These are phyloP conservation scores for Sebastes itinus DNA, from an alignment of 2,797 vertebrate genomes.

Conservation along the genomic window DNA sequence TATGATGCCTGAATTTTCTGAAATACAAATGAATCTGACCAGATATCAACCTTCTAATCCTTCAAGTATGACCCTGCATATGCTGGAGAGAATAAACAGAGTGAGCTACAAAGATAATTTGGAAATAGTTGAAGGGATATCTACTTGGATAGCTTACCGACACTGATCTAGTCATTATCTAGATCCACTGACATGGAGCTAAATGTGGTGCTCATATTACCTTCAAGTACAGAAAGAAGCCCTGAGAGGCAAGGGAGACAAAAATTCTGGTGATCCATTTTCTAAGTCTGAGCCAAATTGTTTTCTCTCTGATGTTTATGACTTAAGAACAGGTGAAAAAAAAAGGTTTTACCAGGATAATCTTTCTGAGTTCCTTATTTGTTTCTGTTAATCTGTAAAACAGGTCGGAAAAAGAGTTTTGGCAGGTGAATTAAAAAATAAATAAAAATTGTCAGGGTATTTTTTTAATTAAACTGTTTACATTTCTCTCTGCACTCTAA, in stretches of 20 bases:
- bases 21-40: too few species aligned
- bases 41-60: not conserved
- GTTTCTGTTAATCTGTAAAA: too few species aligned
- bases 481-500: not conserved
- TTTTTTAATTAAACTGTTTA: not conserved
- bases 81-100: not conserved
- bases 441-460: not conserved
- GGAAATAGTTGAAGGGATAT: constrained; percentile 17
- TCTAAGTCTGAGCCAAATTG: not conserved
- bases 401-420: too few species aligned
- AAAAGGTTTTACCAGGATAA: too few species aligned
- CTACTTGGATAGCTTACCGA: constrained; percentile 6
- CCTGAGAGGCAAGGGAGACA: too few species aligned
- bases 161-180: constrained; percentile 26
- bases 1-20: not conserved
- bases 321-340: too few species aligned
- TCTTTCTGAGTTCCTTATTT: too few species aligned
- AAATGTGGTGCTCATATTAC: not conserved
- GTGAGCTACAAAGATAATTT: constrained; percentile 3
- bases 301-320: not conserved
- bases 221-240: not conserved
- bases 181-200: not conserved
- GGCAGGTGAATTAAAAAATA: not conserved
- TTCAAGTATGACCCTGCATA: not conserved
- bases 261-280: too few species aligned